These are phyloP conservation scores for Ophion costatus DNA, from an alignment of 2,888 invertebrate genomes.

Conservation along the genomic window DNA sequence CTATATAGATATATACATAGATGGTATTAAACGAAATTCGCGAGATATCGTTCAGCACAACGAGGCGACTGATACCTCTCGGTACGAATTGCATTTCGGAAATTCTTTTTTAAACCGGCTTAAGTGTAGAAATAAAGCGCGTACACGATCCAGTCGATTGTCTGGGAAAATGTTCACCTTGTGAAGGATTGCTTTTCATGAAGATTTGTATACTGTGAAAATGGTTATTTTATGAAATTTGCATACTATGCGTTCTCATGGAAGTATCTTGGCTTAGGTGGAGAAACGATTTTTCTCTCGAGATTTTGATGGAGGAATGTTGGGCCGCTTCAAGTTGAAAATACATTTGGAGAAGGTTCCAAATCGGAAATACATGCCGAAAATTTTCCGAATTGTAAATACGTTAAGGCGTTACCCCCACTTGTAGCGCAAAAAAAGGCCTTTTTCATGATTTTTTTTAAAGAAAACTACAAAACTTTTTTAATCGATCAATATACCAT, in stretches of 20 bases:
- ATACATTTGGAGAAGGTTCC: not conserved
- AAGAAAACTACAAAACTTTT: too few species aligned
- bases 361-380: not conserved
- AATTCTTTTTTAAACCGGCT: slow-evolving; percentile 32
- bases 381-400: too few species aligned
- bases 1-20: not conserved
- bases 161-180: not conserved
- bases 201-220: not conserved
- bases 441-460: too few species aligned
- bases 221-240: not conserved
- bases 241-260: not conserved
- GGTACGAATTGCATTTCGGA: not conserved
- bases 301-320: not conserved
- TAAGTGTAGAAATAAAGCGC: not conserved
- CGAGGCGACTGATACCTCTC: not conserved
- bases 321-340: not conserved
- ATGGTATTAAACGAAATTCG: slow-evolving; percentile 20
- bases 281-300: not conserved
- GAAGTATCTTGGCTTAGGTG: too few species aligned
- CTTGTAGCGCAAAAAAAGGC: too few species aligned
- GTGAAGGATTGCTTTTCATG: not conserved
- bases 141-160: not conserved
- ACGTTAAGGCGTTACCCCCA: too few species aligned
- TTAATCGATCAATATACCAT: too few species aligned
- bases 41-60: slow-evolving; percentile 20